Percentiles rank a stretch among this genome's conserved stretches.
These are phyloP conservation scores for Eilema depressum DNA, from an alignment of 2,888 invertebrate species.

Conservation along the genomic window DNA sequence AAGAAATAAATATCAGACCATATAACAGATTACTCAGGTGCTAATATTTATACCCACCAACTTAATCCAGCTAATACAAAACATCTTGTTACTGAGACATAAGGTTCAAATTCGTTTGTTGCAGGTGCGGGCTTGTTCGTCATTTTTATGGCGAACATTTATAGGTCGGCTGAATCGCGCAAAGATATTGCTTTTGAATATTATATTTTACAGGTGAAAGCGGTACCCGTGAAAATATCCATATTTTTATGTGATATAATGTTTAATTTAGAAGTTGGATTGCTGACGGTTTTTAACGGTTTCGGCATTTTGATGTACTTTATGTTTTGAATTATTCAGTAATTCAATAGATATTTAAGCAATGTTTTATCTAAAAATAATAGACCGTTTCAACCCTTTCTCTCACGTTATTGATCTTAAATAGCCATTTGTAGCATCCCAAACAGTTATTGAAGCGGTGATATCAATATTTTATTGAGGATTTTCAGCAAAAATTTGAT, in stretches of 20 bases:
- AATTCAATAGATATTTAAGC: not conserved
- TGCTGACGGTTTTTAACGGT: constrained; percentile 33
- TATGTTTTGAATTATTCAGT: not conserved
- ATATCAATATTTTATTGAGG: too few relatives aligned
- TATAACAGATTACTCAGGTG: constrained; percentile 58
- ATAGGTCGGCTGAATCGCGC: constrained; percentile 59
- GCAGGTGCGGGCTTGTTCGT: constrained; percentile 38
- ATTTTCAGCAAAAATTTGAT: too few relatives aligned
- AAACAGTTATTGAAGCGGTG: too few relatives aligned
- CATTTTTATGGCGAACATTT: constrained; percentile 66
- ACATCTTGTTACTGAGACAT: constrained; percentile 2
- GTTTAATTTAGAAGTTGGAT: constrained; percentile 49
- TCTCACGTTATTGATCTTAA: too few relatives aligned
- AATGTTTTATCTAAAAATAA: too few relatives aligned
- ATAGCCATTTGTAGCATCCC: too few relatives aligned
- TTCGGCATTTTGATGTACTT: constrained; percentile 3
- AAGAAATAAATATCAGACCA: constrained; percentile 54
- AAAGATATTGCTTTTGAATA: constrained; percentile 60
- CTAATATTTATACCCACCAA: constrained; percentile 53
- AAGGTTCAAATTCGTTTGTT: constrained; percentile 34
- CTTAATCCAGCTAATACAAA: constrained; percentile 20
- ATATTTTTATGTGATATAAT: constrained; percentile 47
- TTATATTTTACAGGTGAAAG: constrained; percentile 58
- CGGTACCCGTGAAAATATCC: constrained; percentile 45
- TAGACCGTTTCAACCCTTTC: too few relatives aligned